Evolutionary conservation across 64 coral and sea anemone genomes (phyloP), one percentile per base, ranked within the genome.

Genomic region (Porites lutea): DNA sequence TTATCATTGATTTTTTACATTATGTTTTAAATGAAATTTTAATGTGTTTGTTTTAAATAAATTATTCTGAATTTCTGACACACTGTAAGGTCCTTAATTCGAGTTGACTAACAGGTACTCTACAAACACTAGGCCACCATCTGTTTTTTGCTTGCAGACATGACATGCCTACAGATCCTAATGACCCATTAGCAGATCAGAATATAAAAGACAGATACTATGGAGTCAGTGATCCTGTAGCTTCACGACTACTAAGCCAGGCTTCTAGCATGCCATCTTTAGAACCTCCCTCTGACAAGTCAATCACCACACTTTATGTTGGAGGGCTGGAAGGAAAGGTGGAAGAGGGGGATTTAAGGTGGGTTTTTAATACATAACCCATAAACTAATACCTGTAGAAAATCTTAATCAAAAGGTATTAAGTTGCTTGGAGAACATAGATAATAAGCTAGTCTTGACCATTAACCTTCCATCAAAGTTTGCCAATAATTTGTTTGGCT

Each of bases 121-220:
- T 37, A 37, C 27, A 37, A 37, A 37, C 27, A 37, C 27, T 37
- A 37, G 27, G 27, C 27, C 1, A 37, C 1, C 23, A 74, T 54
- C 71, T 76, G 6, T 16, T 45, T 50, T 7, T 49, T 37, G 47
- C 73, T 71, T 82, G 48, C 62, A 99, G 97, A 69, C 97, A 99
- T 86, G 97, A 99, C 48, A 99, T 99, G 97, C 97, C 97, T 4
- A 99, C 97, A 79, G 97, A 99, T 47, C 97, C 97, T 2, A 96
- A 94, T 86, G 97, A 99, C 65, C 97, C 97, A 53, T 46, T 99
- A 47, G 97, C 97, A 14, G 97, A 99, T 68, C 97, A 99, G 63
- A 99, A 99, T 65, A 99, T 99, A 65, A 99, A 99, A 66, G 97
- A 99, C 59, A 92, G 97, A 77, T 99, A 96, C 63, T 99, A 99